These are phyloP conservation scores for Forficula auricularia DNA, from an alignment of 1,140 invertebrate species.

Conservation along the genomic window DNA sequence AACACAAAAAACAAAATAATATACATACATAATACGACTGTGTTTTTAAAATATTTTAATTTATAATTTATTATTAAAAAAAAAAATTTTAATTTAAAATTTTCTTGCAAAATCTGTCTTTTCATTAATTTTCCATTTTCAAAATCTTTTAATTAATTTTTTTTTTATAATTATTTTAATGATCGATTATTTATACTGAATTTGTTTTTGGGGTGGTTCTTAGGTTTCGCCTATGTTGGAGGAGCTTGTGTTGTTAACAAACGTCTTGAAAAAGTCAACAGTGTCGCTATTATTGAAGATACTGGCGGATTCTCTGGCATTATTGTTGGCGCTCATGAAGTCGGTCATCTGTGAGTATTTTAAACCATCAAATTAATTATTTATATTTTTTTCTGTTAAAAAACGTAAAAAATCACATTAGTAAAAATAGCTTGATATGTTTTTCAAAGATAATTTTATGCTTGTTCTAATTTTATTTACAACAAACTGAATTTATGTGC, in stretches of 20 bases:
- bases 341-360: constrained; percentile 80
- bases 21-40: too few species aligned
- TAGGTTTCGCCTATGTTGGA: constrained; percentile 89
- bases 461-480: background rate
- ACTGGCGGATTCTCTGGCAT: constrained; percentile 90
- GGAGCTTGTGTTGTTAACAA: constrained; percentile 92
- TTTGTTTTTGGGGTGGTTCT: constrained; percentile 8
- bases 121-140: background rate
- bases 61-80: background rate
- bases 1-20: too few species aligned
- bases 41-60: background rate
- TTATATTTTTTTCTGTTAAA: background rate
- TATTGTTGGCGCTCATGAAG: constrained; percentile 90
- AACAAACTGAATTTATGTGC: too few species aligned
- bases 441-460: too few species aligned
- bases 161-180: constrained; percentile 6
- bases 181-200: constrained; percentile 5
- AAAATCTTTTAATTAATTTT: background rate
- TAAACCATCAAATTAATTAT: background rate
- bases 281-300: constrained; percentile 89
- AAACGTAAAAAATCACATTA: background rate
- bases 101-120: too few species aligned
- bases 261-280: constrained; percentile 86
- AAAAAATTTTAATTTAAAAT: constrained; percentile 1
- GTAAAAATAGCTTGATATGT: too few species aligned